Percentiles rank a stretch among this genome's conserved stretches.
Evolutionary conservation across 2,113 vertebrate species (phyloP).

Genomic region (Cariama cristata): DNA sequence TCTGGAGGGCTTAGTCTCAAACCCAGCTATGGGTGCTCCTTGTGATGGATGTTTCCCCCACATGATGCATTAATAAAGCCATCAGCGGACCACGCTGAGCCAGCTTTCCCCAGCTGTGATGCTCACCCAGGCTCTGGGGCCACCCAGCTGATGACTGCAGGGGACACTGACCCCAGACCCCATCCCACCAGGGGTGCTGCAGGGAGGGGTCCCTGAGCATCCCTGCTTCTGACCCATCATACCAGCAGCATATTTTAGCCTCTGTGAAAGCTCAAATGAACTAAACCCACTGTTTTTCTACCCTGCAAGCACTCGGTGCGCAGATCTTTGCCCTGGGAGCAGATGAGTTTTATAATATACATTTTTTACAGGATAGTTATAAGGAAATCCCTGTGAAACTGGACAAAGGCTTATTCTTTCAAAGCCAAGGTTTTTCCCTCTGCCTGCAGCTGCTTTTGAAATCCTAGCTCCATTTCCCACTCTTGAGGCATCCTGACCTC

Average conservation of each 20-base stretch:
- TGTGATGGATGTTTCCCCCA: not conserved
- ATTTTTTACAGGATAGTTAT: not conserved
- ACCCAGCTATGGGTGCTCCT: accelerated
- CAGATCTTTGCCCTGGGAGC: not conserved
- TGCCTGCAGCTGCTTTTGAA: not conserved
- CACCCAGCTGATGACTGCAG: not conserved
- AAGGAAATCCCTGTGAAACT: not conserved
- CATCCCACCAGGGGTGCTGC: not conserved
- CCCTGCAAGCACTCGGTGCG: accelerated
- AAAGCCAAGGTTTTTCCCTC: accelerated
- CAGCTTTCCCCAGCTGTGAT: not conserved
- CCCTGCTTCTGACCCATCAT: not conserved
- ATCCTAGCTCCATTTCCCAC: not conserved
- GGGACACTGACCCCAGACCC: accelerated
- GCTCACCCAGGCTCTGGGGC: not conserved
- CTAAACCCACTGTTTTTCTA: not conserved
- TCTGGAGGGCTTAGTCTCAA: not conserved
- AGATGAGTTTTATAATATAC: too few species aligned
- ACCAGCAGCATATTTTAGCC: not conserved
- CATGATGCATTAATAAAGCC: not conserved
- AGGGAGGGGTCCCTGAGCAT: not conserved
- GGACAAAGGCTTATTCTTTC: not conserved
- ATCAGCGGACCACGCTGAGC: accelerated
- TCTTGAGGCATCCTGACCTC: not conserved
- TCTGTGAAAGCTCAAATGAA: not conserved